Conservation (phyloP, 2,113 vertebrate genomes). For the Micromys minutus region DNA sequence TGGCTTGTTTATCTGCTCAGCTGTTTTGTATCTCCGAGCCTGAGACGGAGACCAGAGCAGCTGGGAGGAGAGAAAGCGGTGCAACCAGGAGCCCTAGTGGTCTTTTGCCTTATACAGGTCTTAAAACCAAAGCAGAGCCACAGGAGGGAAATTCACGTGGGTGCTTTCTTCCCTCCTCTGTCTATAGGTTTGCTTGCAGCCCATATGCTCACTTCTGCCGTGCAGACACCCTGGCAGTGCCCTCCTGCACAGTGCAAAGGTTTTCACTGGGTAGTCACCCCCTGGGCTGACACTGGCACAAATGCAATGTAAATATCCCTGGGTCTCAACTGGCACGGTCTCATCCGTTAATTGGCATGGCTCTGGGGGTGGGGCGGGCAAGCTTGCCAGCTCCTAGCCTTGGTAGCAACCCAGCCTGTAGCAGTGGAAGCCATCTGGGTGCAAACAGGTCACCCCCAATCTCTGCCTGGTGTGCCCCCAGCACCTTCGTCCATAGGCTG, state of each 20-base stretch:
- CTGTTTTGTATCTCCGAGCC: constrained; percentile 79
- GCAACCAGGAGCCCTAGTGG: constrained; percentile 52
- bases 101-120: constrained; percentile 69
- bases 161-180: not conserved
- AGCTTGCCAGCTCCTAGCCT: not conserved
- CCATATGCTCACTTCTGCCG: not conserved
- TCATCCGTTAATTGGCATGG: constrained; percentile 68
- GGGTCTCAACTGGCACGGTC: constrained; percentile 49
- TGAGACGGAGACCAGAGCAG: constrained; percentile 77
- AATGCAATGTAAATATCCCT: not conserved
- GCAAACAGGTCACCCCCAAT: constrained; percentile 57
- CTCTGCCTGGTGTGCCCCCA: not conserved
- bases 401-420: constrained; percentile 67
- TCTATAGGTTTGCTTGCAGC: not conserved
- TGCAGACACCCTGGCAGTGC: not conserved
- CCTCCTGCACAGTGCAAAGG: not conserved
- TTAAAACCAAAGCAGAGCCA: constrained; percentile 33
- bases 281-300: not conserved
- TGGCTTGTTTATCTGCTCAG: constrained; percentile 85
- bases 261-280: not conserved
- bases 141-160: not conserved
- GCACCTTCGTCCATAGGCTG: constrained; percentile 45
- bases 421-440: constrained; percentile 52
- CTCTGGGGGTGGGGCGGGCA: constrained; percentile 51
- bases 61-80: constrained; percentile 77